Conservation (phyloP, 2,797 vertebrate species). For the Sebastiscus albofasciatus region DNA sequence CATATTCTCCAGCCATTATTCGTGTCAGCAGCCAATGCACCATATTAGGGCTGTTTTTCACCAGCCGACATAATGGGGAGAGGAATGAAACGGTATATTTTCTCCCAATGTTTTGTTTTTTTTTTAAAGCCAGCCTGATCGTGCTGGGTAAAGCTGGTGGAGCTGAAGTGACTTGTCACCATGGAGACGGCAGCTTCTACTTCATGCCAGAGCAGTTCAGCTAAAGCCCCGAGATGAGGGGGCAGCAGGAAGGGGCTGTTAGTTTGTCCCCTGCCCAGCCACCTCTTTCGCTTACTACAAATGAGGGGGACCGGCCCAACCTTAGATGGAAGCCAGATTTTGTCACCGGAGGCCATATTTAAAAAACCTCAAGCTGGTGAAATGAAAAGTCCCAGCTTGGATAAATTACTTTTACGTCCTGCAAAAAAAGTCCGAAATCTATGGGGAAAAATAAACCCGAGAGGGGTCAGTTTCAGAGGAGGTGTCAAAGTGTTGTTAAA, state of each 20-base stretch:
- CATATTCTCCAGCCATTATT: constrained; percentile 71
- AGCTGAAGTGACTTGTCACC: constrained; percentile 80
- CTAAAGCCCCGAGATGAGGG: constrained; percentile 71
- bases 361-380: constrained; percentile 20
- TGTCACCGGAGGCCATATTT: constrained; percentile 57
- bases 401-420: constrained; percentile 64
- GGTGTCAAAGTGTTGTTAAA: constrained; percentile 82
- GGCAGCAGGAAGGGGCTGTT: constrained; percentile 58
- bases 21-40: constrained; percentile 56
- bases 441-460: constrained; percentile 67
- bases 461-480: constrained; percentile 77
- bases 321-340: constrained; percentile 70
- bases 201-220: constrained; percentile 78
- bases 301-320: constrained; percentile 38
- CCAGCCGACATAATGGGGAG: constrained; percentile 59
- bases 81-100: constrained; percentile 67
- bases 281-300: constrained; percentile 35
- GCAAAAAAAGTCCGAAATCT: constrained; percentile 53
- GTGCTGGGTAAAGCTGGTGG: constrained; percentile 67
- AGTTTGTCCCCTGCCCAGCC: constrained; percentile 57
- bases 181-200: constrained; percentile 80
- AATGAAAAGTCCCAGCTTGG: constrained; percentile 57
- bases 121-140: constrained; percentile 55
- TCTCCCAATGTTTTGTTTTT: constrained; percentile 48
- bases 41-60: constrained; percentile 69